Evolutionary conservation across 2,888 invertebrate genomes (phyloP), one percentile per base, ranked within the genome.

Genomic region (Acanthacorydalis orientalis): DNA sequence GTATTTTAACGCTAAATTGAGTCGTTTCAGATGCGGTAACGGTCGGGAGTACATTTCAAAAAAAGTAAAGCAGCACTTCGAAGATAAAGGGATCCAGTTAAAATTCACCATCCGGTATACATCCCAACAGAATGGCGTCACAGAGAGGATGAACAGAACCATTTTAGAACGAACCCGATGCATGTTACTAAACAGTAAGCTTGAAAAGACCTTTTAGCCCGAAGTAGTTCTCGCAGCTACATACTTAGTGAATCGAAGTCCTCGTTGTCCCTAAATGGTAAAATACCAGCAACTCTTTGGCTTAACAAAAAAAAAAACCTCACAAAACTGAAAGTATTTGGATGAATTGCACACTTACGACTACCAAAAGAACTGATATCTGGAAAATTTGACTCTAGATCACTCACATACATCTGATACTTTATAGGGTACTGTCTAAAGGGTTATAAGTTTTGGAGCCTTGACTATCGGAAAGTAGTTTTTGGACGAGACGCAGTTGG

Each of bases 271-370:
- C 47, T 61, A n/a, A 7, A 48, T 33, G 34, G 41, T 38, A 57
- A 58, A 55, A 61, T 61, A 51, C 62, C 62, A 51, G 62, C 51
- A 50, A 59, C 59, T 47, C 47, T 60, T 51, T 63, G 60, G 60
- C 53, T 58, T 53, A 50, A 43, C 48, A 57, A 54, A 53, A 62
- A 57, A 51, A 57, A 59, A 42, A n/a, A n/a, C n/a, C n/a, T n/a
- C n/a, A n/a, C n/a, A n/a, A n/a, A n/a, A n/a, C n/a, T n/a, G n/a
- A n/a, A n/a, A n/a, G n/a, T n/a, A n/a, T n/a, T n/a, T n/a, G n/a
- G n/a, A n/a, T n/a, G n/a, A n/a, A n/a, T n/a, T 11, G 51, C 47
- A 1, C 48, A 50, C 32, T 40, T 51, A 12, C 49, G 44, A 34
- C 12, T 50, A 12, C 50, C 43, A 15, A 43, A 49, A 34, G 32